phyloP scores from a whole-genome alignment of 2,888 invertebrate genomes.

The Thymelicus sylvestris region DNA sequence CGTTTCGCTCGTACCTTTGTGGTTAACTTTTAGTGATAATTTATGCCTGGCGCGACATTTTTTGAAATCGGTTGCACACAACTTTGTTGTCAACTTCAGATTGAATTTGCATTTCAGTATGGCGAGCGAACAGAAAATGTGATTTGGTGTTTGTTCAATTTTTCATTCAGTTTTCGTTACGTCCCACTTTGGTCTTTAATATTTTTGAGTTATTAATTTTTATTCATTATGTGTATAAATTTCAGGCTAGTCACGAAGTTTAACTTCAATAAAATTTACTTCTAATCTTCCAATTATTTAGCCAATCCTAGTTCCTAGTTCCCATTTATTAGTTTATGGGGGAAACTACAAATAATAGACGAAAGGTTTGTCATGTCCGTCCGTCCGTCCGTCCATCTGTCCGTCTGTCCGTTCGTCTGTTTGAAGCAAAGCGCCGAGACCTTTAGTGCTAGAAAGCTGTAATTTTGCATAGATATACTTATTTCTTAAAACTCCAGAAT shows the following conservation, averaged over 20 bases:
- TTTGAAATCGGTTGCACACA: slow-evolving; percentile 25
- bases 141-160: slow-evolving; percentile 11
- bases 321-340: no score
- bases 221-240: not conserved
- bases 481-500: no score
- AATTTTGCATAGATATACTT: no score
- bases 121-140: slow-evolving; percentile 15
- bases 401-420: no score
- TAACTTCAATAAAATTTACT: no score
- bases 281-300: no score
- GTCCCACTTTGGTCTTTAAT: not conserved
- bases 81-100: slow-evolving; percentile 24
- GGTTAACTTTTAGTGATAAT: slow-evolving; percentile 20
- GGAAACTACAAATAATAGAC: no score
- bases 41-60: slow-evolving; percentile 21
- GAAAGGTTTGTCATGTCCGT: no score
- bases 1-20: not conserved
- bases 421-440: no score
- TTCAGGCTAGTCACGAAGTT: not conserved
- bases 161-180: not conserved
- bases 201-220: not conserved
- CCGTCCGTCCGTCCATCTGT: no score
- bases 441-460: no score
- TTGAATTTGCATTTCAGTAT: slow-evolving; percentile 18
- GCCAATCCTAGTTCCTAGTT: no score